These are phyloP conservation scores for Oryzaephilus surinamensis DNA, from an alignment of 1,140 invertebrate genomes.

Conservation along the genomic window DNA sequence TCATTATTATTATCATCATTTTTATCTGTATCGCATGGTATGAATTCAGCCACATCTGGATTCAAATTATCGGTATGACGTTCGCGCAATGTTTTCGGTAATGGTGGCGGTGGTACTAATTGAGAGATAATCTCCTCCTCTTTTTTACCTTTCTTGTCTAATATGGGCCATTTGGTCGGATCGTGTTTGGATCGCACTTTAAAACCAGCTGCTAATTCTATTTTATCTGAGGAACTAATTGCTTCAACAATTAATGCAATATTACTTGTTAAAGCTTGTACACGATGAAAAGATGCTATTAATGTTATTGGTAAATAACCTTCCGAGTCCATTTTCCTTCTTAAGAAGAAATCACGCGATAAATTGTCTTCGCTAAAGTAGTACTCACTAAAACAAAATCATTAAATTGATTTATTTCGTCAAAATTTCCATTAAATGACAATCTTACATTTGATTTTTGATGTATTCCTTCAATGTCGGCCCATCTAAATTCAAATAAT, in stretches of 20 bases:
- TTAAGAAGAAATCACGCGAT: conserved; percentile 88
- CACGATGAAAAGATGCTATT: conserved; percentile 92
- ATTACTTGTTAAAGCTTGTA: conserved; percentile 79
- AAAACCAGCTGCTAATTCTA: conserved; percentile 69
- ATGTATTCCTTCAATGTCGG: conserved; percentile 63
- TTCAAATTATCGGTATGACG: conserved; percentile 58
- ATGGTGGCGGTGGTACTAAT: conserved; percentile 53
- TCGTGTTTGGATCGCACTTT: conserved; percentile 41
- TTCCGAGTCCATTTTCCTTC: conserved; percentile 90
- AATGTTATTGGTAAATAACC: conserved; percentile 88
- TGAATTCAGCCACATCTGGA: conserved; percentile 77
- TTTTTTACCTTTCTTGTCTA: conserved; percentile 41
- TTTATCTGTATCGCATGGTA: conserved; percentile 50
- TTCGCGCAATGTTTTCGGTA: conserved; percentile 41
- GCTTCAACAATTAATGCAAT: conserved; percentile 71
- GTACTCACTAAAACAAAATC: conserved; percentile 74
- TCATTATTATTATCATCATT: conserved; percentile 11
- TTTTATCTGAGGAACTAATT: conserved; percentile 66
- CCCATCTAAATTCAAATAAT: conserved; percentile 43
- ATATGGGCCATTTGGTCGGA: conserved; percentile 79
- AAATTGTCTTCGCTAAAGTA: conserved; percentile 98
- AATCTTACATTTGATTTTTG: conserved; percentile 70
- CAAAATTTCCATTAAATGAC: background rate
- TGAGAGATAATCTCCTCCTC: conserved; percentile 48
- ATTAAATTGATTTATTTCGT: conserved; percentile 6